phyloP scores from a whole-genome alignment of 2,888 invertebrate genomes.

The Melanophora roralis region DNA sequence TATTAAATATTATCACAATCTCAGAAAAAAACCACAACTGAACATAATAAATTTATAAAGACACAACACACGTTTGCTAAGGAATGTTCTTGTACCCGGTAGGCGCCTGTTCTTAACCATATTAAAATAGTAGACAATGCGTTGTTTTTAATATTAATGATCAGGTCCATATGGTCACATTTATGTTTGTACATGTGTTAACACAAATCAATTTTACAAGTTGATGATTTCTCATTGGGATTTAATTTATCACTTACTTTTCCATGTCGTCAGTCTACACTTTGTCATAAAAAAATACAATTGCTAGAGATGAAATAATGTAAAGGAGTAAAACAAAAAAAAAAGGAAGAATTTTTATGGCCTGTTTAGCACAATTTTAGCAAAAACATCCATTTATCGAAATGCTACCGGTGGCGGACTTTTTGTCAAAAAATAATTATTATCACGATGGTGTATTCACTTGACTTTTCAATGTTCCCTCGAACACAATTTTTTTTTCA shows the following conservation, averaged over 20 bases:
- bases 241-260: conserved; percentile 48
- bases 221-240: conserved; percentile 35
- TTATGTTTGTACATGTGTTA: conserved; percentile 14
- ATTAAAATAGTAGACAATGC: conserved; percentile 56
- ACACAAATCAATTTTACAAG: conserved; percentile 37
- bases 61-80: conserved; percentile 10
- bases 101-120: conserved; percentile 69
- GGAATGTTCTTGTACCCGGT: conserved; percentile 48
- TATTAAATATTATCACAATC: conserved; percentile 41
- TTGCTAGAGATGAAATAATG: conserved; percentile 21
- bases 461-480: too few relatives aligned
- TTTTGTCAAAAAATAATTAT: too few relatives aligned
- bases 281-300: conserved; percentile 16
- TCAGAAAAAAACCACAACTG: conserved; percentile 26
- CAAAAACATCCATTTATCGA: conserved; percentile 31
- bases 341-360: conserved; percentile 36
- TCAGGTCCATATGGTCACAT: conserved; percentile 65
- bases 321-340: background rate
- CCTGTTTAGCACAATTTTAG: conserved; percentile 55
- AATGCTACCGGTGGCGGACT: too few relatives aligned
- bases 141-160: conserved; percentile 61
- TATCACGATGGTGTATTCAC: too few relatives aligned
- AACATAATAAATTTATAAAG: background rate
- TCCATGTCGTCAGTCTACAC: background rate
- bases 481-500: too few relatives aligned